Evolutionary conservation across 1,140 invertebrate genomes (phyloP), one percentile per base, ranked within the genome.

Genomic region (Schmidtea mediterranea): DNA sequence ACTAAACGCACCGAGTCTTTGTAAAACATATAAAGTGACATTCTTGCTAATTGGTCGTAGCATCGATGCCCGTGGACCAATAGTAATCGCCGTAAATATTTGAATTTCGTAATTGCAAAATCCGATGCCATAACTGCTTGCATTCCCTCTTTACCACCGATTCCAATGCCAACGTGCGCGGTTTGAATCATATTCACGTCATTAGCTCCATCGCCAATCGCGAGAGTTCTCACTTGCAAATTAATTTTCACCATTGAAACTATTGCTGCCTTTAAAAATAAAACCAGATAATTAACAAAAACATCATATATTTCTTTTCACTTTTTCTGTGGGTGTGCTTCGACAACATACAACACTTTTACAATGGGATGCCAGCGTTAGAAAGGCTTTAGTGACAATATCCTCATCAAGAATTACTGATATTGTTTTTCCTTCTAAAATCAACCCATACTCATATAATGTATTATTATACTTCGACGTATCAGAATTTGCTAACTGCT

Each of bases 181-280:
- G 81, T 82, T 76, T 95, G 97, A 52, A 97, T 97, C 90, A 98
- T 98, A 32, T 83, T 92, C 19, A 98, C 90, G 68, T 98, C 92
- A n/a, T n/a, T n/a, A n/a, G n/a, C n/a, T n/a, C n/a, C n/a, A n/a
- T n/a, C n/a, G n/a, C n/a, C n/a, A n/a, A 65, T 98, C 2, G 87
- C 80, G 37, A 95, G 66, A 16, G 87, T 94, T 16, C 82, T 1
- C 83, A 84, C 60, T 72, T 82, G 62, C 5, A 46, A 36, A 63
- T 78, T 79, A 61, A 80, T 78, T 67, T 92, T 94, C n/a, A 69
- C 58, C 46, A 97, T 68, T 63, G 92, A 83, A 36, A 97, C 89
- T 13, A 97, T 87, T 67, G 89, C 74, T 10, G 90, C 39, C 39
- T 41, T 12, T 12, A n/a, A n/a, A n/a, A n/a, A n/a, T n/a, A n/a